Base-by-base conservation (phyloP, 1,140 invertebrate genomes). In the Pogonus chalceus region DNA sequence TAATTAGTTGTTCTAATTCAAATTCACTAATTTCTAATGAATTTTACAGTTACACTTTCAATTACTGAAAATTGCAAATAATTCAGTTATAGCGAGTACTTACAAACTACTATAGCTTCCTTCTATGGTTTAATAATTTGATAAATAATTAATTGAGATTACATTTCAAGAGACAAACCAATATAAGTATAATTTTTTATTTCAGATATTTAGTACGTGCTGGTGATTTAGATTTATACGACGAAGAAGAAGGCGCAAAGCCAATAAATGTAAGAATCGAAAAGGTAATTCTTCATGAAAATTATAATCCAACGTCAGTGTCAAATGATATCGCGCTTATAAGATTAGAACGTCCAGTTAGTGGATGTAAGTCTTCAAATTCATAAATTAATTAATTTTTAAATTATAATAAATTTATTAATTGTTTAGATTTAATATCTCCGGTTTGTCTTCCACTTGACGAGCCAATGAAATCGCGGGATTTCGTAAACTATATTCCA, bases 261-360 rank as follows among this genome's bases (percentile, higher is more conserved):
- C 84, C 84, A 0, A 63, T 80, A 18, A 80, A 87, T 61, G 70
- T 85, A 20, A 67, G 68, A 0, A 79, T 90, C 10, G 73, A 75
- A 12, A 70, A 65, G 49, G 73, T 68, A 20, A 76, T 74, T 26
- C 66, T 83, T 1, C 87, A 91, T 66, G 80, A 87, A 23, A 57
- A 75, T 1, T 92, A 87, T 62, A 76, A 78, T 67, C 58, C 81
- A 0, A 68, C 61, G 0, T 70, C 74, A 1, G 83, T 78, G 56
- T 77, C 79, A 4, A 88, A 88, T 63, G 89, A 92, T 64, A 85
- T 92, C 58, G 88, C 82, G 0, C 65, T 92, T 4, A 64, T 92
- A 0, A 79, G 78, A 55, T 68, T 93, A 26, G 60, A 72, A 2
- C 54, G 65, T 1, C 70, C 77, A 1, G 74, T 86, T 1, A 57